phyloP scores from a whole-genome alignment of 2,888 invertebrate genomes.

The Protonemura montana region DNA sequence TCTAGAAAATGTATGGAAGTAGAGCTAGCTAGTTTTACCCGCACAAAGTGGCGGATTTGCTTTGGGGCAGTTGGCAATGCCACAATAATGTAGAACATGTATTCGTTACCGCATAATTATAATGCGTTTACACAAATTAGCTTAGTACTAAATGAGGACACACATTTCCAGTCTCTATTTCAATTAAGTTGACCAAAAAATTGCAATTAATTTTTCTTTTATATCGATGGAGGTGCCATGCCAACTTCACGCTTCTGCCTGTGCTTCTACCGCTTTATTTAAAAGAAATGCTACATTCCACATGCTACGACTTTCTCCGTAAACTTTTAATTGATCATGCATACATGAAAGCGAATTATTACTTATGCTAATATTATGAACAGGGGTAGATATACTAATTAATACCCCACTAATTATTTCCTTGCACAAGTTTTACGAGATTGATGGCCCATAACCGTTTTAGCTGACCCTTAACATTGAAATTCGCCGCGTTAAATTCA shows the following conservation, averaged over 20 bases:
- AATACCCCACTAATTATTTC: background rate
- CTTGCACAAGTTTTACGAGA: background rate
- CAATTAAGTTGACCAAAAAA: background rate
- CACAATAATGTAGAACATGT: background rate
- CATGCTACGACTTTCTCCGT: no score
- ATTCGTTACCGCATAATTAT: background rate
- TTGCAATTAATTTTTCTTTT: background rate
- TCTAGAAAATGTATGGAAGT: background rate
- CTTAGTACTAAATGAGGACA: background rate
- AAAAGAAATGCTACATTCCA: no score
- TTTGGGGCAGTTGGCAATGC: background rate
- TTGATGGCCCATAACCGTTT: background rate
- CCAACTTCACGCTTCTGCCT: background rate
- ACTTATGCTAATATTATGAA: background rate
- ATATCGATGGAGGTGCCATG: background rate
- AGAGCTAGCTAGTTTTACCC: background rate
- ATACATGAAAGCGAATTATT: background rate
- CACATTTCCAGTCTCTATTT: background rate
- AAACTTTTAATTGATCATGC: no score
- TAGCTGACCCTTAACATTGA: background rate
- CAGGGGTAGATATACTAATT: background rate
- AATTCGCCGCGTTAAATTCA: background rate
- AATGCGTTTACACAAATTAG: background rate
- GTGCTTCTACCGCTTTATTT: no score
- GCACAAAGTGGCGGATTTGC: background rate